Percentiles rank a stretch among this genome's conserved stretches.
Evolutionary conservation across 2,888 invertebrate genomes (phyloP).

Genomic region (Hecatera dysodea): DNA sequence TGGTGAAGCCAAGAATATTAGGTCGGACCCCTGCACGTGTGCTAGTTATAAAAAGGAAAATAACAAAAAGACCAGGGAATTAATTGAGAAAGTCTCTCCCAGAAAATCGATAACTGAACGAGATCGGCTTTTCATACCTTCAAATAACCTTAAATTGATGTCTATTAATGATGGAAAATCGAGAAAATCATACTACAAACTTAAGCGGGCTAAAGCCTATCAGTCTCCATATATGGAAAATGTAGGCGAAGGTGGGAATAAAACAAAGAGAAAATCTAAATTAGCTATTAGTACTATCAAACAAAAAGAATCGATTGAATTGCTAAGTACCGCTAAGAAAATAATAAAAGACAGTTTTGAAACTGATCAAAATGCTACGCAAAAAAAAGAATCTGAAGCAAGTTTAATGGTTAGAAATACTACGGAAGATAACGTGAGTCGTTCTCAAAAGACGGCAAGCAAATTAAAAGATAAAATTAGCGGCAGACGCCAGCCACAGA

Average conservation of each 20-base stretch:
- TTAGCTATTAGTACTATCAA: background rate
- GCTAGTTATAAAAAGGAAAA: slow-evolving; percentile 66
- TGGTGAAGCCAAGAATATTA: slow-evolving; percentile 71
- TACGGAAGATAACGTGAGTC: background rate
- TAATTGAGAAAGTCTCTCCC: slow-evolving; percentile 55
- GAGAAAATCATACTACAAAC: slow-evolving; percentile 65
- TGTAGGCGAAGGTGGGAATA: slow-evolving; percentile 52
- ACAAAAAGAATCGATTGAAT: slow-evolving; percentile 20
- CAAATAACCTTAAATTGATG: slow-evolving; percentile 28
- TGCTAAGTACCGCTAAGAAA: slow-evolving; percentile 11
- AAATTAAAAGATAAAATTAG: slow-evolving; percentile 3
- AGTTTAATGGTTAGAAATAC: background rate
- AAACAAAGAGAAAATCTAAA: slow-evolving; percentile 22
- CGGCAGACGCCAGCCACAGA: background rate
- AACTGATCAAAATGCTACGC: background rate
- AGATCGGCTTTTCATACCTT: background rate
- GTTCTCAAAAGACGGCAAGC: background rate
- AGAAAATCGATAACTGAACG: slow-evolving; percentile 25
- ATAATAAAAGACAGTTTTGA: slow-evolving; percentile 11
- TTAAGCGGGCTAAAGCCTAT: slow-evolving; percentile 62
- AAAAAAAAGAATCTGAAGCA: background rate
- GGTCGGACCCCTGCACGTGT: slow-evolving; percentile 80
- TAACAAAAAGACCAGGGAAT: slow-evolving; percentile 58
- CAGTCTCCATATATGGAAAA: slow-evolving; percentile 60
- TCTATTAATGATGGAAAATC: slow-evolving; percentile 39